Evolutionary conservation across 1,140 invertebrate species (phyloP), one percentile per base, ranked within the genome.

Genomic region (Calosoma granatense): DNA sequence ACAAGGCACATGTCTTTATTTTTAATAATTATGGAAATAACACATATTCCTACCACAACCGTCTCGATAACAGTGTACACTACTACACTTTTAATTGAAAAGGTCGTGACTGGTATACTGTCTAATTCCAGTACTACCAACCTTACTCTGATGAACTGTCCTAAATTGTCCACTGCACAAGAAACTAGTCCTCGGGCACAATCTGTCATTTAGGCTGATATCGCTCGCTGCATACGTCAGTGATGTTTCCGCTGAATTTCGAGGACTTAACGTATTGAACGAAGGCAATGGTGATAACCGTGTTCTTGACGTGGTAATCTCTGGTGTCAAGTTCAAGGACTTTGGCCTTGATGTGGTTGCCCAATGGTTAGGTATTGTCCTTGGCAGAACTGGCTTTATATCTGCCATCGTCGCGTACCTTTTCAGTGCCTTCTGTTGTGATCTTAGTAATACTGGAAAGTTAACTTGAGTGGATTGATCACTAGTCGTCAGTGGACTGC

Each of bases 391-490:
- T 0, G 51, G 22, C 26, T 43, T 56, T 15, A 68, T 22, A 59
- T 67, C 67, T 1, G 61, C 61, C 2, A 65, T 64, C n/a, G 67
- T 68, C 21, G 67, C 65, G 54, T 68, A 62, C 39, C 67, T 55
- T 39, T 63, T 62, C 59, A 66, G 63, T 53, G 59, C 63, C 17
- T 60, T 57, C 41, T 60, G 53, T 21, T 59, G 54, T 39, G 63
- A 63, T 22, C 56, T 57, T 6, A 53, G 20, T 20, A 60, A 51
- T 23, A 62, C 62, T 2, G 67, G 64, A 58, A 70, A 67, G 55
- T 64, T 63, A 11, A 67, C 68, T 59, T 70, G 68, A 6, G 66
- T 67, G 6, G 65, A 64, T 60, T 65, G 65, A 51, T 70, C 67
- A n/a, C n/a, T n/a, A n/a, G n/a, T n/a, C n/a, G n/a, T n/a, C n/a